These are phyloP conservation scores for Haliclona indistincta DNA, from an alignment of 37 sponge, comb jelly and placozoan species.

Conservation along the genomic window DNA sequence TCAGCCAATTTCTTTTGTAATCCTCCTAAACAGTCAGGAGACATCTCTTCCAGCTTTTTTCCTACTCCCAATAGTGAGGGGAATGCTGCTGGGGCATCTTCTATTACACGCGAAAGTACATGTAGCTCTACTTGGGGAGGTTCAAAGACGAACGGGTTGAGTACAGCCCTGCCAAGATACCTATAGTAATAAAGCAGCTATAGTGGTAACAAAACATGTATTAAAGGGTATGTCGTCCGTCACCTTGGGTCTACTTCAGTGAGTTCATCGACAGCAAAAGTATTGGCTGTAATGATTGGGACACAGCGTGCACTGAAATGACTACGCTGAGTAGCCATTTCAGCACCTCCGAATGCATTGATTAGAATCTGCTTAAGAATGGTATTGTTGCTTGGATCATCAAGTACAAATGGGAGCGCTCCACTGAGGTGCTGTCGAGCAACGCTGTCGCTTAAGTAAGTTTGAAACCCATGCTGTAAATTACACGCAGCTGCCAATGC, in stretches of 20 bases:
- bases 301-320: neutral
- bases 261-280: too few relatives aligned
- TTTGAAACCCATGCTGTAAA: slow-evolving; percentile 2
- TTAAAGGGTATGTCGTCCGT: too few relatives aligned
- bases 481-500: slow-evolving; percentile 13
- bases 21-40: too few relatives aligned
- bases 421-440: slow-evolving; percentile 1
- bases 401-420: too few relatives aligned
- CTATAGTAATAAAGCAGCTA: too few relatives aligned
- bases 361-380: slow-evolving; percentile 27
- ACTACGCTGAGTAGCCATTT: neutral
- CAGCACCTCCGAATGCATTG: slow-evolving; percentile 29
- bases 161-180: slow-evolving; percentile 13
- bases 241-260: too few relatives aligned
- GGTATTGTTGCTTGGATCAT: slow-evolving; percentile 24
- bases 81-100: too few relatives aligned
- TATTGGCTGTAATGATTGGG: slow-evolving; percentile 23
- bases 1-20: too few relatives aligned
- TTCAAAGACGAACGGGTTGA: slow-evolving; percentile 8
- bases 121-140: neutral
- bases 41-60: too few relatives aligned
- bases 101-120: too few relatives aligned
- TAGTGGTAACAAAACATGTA: too few relatives aligned
- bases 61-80: too few relatives aligned
- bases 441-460: slow-evolving; percentile 7